Evolutionary conservation across 2,888 invertebrate species (phyloP).

Genomic region (Callyntrura sp.): DNA sequence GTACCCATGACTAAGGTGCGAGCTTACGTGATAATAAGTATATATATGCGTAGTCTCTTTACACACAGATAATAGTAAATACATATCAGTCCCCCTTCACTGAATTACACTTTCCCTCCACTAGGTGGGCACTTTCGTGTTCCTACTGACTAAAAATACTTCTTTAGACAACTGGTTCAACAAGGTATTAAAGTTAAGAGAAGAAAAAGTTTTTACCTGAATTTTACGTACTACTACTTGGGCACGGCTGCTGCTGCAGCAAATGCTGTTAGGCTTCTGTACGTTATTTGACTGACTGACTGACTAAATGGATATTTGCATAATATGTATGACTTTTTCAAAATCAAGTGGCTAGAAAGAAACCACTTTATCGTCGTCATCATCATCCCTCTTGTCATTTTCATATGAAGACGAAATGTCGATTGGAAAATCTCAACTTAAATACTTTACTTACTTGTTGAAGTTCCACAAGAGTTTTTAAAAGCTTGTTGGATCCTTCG

Average conservation of each 20-base stretch:
- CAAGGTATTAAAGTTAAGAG: not conserved
- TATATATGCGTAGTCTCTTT: not conserved
- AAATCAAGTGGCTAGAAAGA: conserved; percentile 19
- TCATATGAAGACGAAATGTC: conserved; percentile 20
- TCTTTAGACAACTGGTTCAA: not conserved
- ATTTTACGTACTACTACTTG: not conserved
- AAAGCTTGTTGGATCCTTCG: conserved; percentile 52
- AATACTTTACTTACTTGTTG: conserved; percentile 26
- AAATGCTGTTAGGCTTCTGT: not conserved
- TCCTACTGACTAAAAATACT: not conserved
- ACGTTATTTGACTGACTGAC: not conserved
- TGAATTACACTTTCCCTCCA: no score
- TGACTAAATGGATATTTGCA: conserved; percentile 24
- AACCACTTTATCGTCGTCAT: conserved; percentile 4
- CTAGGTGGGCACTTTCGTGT: not conserved
- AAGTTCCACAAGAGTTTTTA: conserved; percentile 39
- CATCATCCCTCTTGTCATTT: conserved; percentile 15
- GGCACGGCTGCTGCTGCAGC: no score
- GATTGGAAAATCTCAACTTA: conserved; percentile 48
- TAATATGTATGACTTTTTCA: not conserved
- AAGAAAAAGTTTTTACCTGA: conserved; percentile 2
- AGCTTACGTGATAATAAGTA: not conserved
- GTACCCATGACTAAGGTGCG: not conserved
- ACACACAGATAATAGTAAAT: no score
- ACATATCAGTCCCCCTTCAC: not conserved